Base-by-base conservation (phyloP, 2,888 invertebrate species). In the Fragum fragum region DNA sequence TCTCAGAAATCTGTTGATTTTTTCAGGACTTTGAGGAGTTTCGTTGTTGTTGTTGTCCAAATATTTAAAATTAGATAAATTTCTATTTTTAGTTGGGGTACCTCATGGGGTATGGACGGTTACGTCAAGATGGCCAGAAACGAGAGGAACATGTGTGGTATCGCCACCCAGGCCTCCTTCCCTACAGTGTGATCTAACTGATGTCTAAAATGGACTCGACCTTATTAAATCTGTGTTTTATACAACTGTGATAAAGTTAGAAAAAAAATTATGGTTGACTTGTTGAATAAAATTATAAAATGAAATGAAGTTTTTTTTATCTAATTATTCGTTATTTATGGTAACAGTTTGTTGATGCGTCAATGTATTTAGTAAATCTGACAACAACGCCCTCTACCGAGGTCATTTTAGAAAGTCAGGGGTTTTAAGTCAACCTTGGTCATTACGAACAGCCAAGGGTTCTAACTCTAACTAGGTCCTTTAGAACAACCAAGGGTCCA, bases 91-190 rank as follows among this genome's bases (percentile, higher is more conserved):
- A 90, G 90, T 71, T 90, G 90, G 90, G 88, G 90, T 18, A 52
- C 47, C 0, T 61, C 32, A 26, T 90, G 89, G 89, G 90, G 89
- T 21, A 72, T 78, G 52, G 53, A 84, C 14, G 90, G 90, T 0
- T 90, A 89, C 85, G 75, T 90, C 76, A 76, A 76, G 73, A 87
- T 90, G 85, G 80, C 87, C 1, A 79, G 89, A 39, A 89, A 90
- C 79, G 76, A 86, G 63, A 69, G 79, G 42, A 90, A 90, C 73
- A 86, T 86, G 86, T 90, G 90, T 32, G 90, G 90, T 14, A 86
- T 90, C 11, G 89, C 90, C 11, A 87, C 90, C 11, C 55, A 63
- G n/a, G 89, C 90, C 73, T 89, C 89, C 66, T 90, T 88, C 75
- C 90, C 90, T 1, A 78, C 84, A 14, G 84, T 90, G 53, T 90